Evolutionary conservation across 2,113 vertebrate species (phyloP).

Genomic region (Lophochroa leadbeateri): DNA sequence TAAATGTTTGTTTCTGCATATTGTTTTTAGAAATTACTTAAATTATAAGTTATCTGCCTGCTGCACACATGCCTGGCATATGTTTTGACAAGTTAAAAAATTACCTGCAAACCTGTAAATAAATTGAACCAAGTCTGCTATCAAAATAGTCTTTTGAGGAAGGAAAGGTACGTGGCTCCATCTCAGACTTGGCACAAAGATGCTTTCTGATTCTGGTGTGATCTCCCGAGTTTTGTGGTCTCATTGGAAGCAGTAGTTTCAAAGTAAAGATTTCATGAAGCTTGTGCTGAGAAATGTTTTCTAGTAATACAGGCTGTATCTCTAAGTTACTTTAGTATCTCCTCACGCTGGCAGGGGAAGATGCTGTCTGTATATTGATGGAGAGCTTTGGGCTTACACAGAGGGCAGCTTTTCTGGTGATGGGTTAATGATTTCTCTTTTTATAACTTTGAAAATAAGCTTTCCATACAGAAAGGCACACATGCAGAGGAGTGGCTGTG

Average conservation of each 20-base stretch:
- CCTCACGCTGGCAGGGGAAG: neutral
- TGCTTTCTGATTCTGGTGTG: neutral
- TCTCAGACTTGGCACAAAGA: neutral
- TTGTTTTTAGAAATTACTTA: slow-evolving; percentile 60
- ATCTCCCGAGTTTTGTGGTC: neutral
- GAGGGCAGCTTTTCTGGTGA: neutral
- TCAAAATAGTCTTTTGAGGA: slow-evolving; percentile 20
- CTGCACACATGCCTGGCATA: slow-evolving; percentile 50
- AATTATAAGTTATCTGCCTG: slow-evolving; percentile 28
- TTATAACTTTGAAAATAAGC: neutral
- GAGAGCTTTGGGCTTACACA: neutral
- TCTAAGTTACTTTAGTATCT: neutral
- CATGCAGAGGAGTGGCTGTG: neutral
- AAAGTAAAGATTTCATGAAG: neutral
- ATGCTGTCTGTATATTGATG: neutral
- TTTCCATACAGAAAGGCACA: neutral
- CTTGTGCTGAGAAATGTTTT: neutral
- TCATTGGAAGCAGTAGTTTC: neutral
- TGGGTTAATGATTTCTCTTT: neutral
- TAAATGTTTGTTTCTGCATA: slow-evolving; percentile 61
- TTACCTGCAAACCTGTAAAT: slow-evolving; percentile 36
- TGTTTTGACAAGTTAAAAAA: slow-evolving; percentile 62
- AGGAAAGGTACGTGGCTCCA: neutral
- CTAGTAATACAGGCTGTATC: neutral
- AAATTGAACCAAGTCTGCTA: slow-evolving; percentile 14